phyloP scores from a whole-genome alignment of 1,140 invertebrate genomes.

The Maconellicoccus hirsutus region DNA sequence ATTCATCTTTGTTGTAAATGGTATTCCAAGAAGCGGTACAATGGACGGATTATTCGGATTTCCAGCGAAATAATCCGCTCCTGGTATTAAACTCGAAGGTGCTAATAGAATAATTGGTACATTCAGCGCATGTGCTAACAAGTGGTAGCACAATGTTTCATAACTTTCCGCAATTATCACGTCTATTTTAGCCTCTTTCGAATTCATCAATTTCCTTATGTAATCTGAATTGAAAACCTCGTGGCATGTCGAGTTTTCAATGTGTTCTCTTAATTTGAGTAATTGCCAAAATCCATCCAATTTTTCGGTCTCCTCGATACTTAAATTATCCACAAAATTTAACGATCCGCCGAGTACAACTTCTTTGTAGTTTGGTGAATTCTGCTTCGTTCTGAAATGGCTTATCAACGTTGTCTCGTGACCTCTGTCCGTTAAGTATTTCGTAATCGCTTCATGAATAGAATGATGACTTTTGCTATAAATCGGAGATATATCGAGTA shows the following conservation, averaged over 20 bases:
- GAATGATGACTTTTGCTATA: conserved; percentile 32
- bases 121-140: conserved; percentile 28
- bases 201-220: neutral
- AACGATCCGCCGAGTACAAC: too few relatives aligned
- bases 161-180: conserved; percentile 23
- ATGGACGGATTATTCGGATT: conserved; percentile 33
- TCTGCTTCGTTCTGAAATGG: conserved; percentile 30
- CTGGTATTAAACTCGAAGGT: neutral
- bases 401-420: conserved; percentile 33
- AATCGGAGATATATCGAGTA: neutral
- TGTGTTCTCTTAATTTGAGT: too few relatives aligned
- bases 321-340: too few relatives aligned
- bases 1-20: conserved; percentile 38
- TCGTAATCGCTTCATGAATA: conserved; percentile 33
- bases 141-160: conserved; percentile 20
- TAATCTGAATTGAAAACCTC: too few relatives aligned
- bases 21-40: conserved; percentile 36
- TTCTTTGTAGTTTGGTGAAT: conserved; percentile 15
- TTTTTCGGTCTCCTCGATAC: too few relatives aligned
- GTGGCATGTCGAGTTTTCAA: too few relatives aligned
- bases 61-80: neutral
- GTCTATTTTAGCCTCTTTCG: conserved; percentile 21
- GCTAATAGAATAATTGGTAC: conserved; percentile 21
- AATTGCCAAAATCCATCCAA: too few relatives aligned
- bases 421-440: conserved; percentile 32